Evolutionary conservation across 2,888 invertebrate species (phyloP), one percentile per base, ranked within the genome.

Genomic region (Torymus aiolomorphi): DNA sequence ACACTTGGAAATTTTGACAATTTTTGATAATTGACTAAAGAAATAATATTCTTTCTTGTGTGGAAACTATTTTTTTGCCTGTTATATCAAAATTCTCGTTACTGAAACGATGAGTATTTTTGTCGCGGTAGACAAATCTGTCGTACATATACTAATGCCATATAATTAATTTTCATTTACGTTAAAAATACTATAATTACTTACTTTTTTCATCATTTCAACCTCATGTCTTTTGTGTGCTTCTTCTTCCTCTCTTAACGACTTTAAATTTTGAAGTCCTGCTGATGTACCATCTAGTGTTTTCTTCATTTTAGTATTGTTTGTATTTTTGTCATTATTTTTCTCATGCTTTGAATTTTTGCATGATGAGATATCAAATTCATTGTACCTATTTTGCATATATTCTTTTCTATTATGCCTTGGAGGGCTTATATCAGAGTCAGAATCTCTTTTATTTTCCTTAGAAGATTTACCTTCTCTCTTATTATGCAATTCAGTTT

Each of bases 211-310:
- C 83, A 96, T 97, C 14, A 94, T 91, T 74, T 94, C 94, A 2
- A 94, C 93, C 89, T 98, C 97, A 80, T 92, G 93, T 78, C 91
- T 92, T 81, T 93, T 94, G 71, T 95, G 92, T 2, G 93, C 92
- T 31, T 93, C 92, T 18, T 95, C 94, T 90, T 98, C 98, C 72
- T 92, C 91, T 83, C 93, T 93, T 77, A 98, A 90, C 73, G 95
- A 94, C 84, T 91, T 92, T 0, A 97, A 96, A 86, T 95, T 93
- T 88, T 97, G 97, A 31, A 98, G 91, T 0, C 98, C 98, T 0
- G 98, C 96, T 85, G 91, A 93, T 89, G 97, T 97, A 0, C 97
- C 97, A 87, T 96, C 96, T 11, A 97, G 90, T 0, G 97, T 97
- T 89, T 93, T 94, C 1, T 92, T 92, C 92, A 93, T 92, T 88